Base-by-base conservation (phyloP, 2,113 vertebrate genomes). In the Oncorhynchus keta region DNA sequence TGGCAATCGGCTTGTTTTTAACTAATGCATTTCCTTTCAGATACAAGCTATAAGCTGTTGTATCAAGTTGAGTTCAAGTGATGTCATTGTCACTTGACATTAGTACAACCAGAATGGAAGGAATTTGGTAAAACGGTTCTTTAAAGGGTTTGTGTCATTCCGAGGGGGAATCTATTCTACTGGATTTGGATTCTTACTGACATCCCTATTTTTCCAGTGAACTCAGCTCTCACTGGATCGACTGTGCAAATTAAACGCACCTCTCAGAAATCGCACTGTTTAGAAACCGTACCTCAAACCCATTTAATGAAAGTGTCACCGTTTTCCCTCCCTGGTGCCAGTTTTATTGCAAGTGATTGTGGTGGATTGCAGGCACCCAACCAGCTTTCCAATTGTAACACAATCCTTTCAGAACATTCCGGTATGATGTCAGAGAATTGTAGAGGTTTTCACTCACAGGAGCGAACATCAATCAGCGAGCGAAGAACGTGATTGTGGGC, bases 291-390 rank as follows among this genome's bases (percentile, higher is more conserved):
- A 84, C 39, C 13, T 68, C 8, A 26, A 51, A 51, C 48, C 12
- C 28, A 24, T 51, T 49, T 39, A 78, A 72, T 87, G 57, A 67
- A 81, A 78, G 62, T 59, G 26, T 64, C 64, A 73, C 66, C 65
- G 68, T 87, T 59, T 82, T 84, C 75, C 80, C 26, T 72, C 67
- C 68, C 61, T 73, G 48, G 59, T 73, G 28, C 78, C 12, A 51
- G 39, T 79, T 78, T 90, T 90, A 76, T 84, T 88, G n/a, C 79
- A 77, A 79, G 86, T 82, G 82, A 85, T 90, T 88, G 71, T 68
- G 69, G 62, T 20, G 65, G 45, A 81, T 78, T 69, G 45, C 73
- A 79, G 80, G 72, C 66, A 67, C 30, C 48, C 49, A 30, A 32
- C 74, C 45, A 49, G 20, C 16, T 13, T 49, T 48, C 68, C 45